Evolutionary conservation across 2,888 invertebrate genomes (phyloP).

Genomic region (Thereva unica): DNA sequence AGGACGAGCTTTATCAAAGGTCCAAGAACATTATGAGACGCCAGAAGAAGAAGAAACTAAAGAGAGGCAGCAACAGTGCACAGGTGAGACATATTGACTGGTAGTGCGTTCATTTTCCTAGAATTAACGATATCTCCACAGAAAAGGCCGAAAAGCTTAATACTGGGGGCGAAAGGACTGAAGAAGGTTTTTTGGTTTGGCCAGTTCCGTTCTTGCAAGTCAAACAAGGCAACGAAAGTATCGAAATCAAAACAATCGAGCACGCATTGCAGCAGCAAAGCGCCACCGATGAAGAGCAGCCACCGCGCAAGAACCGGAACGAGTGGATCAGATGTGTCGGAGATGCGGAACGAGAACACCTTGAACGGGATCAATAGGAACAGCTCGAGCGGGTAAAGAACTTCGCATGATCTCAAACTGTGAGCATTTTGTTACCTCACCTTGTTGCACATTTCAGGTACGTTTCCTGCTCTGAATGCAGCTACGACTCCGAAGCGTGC

Average conservation of each 20-base stretch:
- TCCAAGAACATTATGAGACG: constrained; percentile 88
- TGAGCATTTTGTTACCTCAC: background rate
- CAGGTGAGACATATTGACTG: constrained; percentile 51
- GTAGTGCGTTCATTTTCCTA: background rate
- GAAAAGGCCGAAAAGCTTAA: constrained; percentile 64
- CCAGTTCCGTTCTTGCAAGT: constrained; percentile 55
- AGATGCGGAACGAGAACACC: constrained; percentile 64
- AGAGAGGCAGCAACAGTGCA: constrained; percentile 61
- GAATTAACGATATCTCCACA: constrained; percentile 47
- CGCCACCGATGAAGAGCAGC: constrained; percentile 52
- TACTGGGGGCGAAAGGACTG: constrained; percentile 65
- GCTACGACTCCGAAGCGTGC: constrained; percentile 82
- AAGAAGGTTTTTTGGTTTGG: constrained; percentile 67
- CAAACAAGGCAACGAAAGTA: constrained; percentile 26
- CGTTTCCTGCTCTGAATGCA: constrained; percentile 86
- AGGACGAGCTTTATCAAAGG: constrained; percentile 87
- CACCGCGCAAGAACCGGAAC: constrained; percentile 65
- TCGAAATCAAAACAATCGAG: constrained; percentile 45
- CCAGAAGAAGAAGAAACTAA: constrained; percentile 72
- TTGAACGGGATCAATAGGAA: constrained; percentile 65
- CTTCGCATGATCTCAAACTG: background rate
- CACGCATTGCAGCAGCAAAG: constrained; percentile 37
- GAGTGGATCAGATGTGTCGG: constrained; percentile 68
- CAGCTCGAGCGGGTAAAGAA: constrained; percentile 65
- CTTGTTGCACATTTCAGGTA: constrained; percentile 57